These are phyloP conservation scores for Hirtodrosophila confusa DNA, from an alignment of 2,888 invertebrate species.

Conservation along the genomic window DNA sequence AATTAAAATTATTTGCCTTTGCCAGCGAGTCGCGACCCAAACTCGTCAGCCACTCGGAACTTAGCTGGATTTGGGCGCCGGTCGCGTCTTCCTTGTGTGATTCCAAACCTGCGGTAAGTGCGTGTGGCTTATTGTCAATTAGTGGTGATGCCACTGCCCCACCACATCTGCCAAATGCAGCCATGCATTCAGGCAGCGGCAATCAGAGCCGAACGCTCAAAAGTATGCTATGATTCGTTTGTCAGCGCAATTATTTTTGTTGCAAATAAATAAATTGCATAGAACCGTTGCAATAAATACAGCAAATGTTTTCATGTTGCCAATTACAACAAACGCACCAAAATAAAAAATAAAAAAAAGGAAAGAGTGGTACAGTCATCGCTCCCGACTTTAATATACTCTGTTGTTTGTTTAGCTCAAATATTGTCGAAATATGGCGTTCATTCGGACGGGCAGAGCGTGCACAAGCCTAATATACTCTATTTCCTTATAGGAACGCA, in stretches of 20 bases:
- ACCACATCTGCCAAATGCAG: slow-evolving; percentile 51
- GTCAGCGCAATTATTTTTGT: slow-evolving; percentile 65
- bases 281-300: slow-evolving; percentile 55
- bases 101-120: slow-evolving; percentile 50
- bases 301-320: slow-evolving; percentile 45
- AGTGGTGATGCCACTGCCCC: slow-evolving; percentile 39
- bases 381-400: too few relatives aligned
- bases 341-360: slow-evolving; percentile 19
- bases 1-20: slow-evolving; percentile 76
- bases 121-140: slow-evolving; percentile 73
- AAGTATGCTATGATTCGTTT: slow-evolving; percentile 39
- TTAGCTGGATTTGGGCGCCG: slow-evolving; percentile 57
- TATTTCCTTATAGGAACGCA: too few relatives aligned
- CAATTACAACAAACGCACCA: slow-evolving; percentile 55
- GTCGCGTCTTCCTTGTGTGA: slow-evolving; percentile 30
- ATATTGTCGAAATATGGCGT: too few relatives aligned
- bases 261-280: slow-evolving; percentile 34
- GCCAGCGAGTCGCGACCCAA: slow-evolving; percentile 41
- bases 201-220: slow-evolving; percentile 59
- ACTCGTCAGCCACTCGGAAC: slow-evolving; percentile 49
- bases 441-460: too few relatives aligned
- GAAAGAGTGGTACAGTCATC: too few relatives aligned
- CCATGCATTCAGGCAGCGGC: slow-evolving; percentile 62
- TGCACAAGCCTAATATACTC: too few relatives aligned
- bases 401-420: too few relatives aligned